Conservation (phyloP, 2,797 vertebrate genomes). For the Anguilla marmorata region DNA sequence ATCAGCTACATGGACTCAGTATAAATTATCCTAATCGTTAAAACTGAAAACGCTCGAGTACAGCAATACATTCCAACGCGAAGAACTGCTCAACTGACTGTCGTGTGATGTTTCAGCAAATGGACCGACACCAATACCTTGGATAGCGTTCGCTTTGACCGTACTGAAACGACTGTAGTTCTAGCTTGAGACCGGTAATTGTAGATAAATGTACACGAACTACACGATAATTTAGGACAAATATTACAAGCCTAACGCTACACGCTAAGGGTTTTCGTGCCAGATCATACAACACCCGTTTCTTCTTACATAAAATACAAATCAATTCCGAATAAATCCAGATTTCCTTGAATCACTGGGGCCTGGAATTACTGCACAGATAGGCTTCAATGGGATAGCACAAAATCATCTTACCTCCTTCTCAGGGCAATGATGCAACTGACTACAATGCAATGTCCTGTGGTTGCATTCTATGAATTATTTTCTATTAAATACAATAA, state of each 20-base stretch:
- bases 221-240: neutral
- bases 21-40: neutral
- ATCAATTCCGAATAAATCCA: neutral
- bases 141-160: constrained; percentile 14
- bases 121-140: neutral
- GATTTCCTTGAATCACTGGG: neutral
- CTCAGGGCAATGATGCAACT: neutral
- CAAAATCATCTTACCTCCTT: constrained; percentile 21
- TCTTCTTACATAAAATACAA: neutral
- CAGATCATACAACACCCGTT: neutral
- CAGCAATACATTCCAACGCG: neutral
- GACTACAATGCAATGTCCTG: neutral
- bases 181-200: neutral
- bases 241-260: neutral
- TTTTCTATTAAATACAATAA: neutral
- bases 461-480: constrained; percentile 3
- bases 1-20: neutral
- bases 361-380: constrained; percentile 13
- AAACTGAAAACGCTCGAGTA: neutral
- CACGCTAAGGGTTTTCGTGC: neutral
- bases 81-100: neutral
- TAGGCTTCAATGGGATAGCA: neutral
- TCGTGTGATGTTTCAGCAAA: neutral
- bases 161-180: neutral
- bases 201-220: neutral